A percentile compares a stretch with the other conserved stretches of the same genome.
These are phyloP conservation scores for Mesochorus sp. DNA, from an alignment of 2,888 invertebrate genomes.

Conservation along the genomic window DNA sequence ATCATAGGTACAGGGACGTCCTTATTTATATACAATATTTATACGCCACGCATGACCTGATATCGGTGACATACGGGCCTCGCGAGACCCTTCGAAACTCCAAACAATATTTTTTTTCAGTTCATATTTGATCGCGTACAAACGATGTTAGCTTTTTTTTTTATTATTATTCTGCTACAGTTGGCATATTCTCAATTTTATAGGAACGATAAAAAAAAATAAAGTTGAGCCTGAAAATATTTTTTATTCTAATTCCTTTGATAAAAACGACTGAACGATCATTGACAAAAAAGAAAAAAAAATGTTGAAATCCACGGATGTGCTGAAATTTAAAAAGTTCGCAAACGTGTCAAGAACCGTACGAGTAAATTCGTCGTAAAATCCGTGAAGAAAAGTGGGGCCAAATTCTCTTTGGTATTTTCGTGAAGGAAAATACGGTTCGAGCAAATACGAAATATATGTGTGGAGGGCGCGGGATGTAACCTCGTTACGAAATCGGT, in stretches of 20 bases:
- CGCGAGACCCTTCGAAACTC: too few species aligned
- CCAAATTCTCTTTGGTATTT: conserved; percentile 24
- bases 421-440: conserved; percentile 68
- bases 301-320: too few species aligned
- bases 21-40: conserved; percentile 80
- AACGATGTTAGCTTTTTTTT: too few species aligned
- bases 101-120: too few species aligned
- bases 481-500: conserved; percentile 75
- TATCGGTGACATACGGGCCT: conserved; percentile 43
- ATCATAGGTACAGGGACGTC: conserved; percentile 62
- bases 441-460: conserved; percentile 72
- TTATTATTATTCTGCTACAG: too few species aligned
- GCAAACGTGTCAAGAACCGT: conserved; percentile 35
- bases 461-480: conserved; percentile 62
- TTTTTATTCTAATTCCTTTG: too few species aligned
- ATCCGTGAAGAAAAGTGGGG: not conserved
- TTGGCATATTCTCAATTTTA: too few species aligned
- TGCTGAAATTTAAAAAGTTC: conserved; percentile 24
- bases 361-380: conserved; percentile 1
- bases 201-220: too few species aligned
- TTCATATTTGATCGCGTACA: too few species aligned
- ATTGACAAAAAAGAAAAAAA: too few species aligned
- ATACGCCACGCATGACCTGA: conserved; percentile 76
- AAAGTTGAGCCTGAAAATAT: too few species aligned
- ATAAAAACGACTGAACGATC: too few species aligned